Evolutionary conservation across 2,797 vertebrate genomes (phyloP), one percentile per base, ranked within the genome.

Genomic region (Tarsius wallacei): DNA sequence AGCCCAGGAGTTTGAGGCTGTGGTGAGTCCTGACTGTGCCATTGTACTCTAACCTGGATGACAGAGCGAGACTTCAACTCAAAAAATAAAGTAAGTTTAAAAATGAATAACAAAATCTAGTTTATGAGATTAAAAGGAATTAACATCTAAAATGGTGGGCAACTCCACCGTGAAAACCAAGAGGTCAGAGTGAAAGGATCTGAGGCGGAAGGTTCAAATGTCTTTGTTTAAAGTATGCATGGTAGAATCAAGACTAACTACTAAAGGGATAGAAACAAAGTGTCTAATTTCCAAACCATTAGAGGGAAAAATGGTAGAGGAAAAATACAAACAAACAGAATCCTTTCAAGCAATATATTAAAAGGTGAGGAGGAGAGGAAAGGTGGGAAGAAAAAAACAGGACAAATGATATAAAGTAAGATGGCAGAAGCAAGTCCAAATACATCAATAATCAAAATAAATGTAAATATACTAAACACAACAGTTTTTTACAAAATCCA

Each of bases 371-470:
- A 91, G 42, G 17, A 83, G 16, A 70, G 15, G n/a, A 13, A 49
- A 73, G n/a, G 24, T 31, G 12, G 17, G 3, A 47, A 83, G 24
- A 64, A 71, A n/a, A 70, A 11, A 73, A 10, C 28, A 63, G 28
- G 9, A 78, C 31, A 90, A 73, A 47, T 3, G 93, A 36, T 55
- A 88, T 70, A 59, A 61, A 78, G 47, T 85, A 61, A 85, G 88
- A 95, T 19, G n/a, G 4, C 33, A 80, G 55, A 76, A 64, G 24
- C 63, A 90, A 36, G 28, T 83, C 51, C 66, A 90, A 74, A 74
- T 68, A 49, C 47, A 64, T 42, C 59, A 87, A 83, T 47, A 66
- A 91, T 24, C 53, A 84, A 96, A 42, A 92, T 28, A 88, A 89
- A 53, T 51, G 0, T 80, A 84, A 90, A 84, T 68, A 21, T 22